Evolutionary conservation across 1,140 invertebrate species (phyloP), one percentile per base, ranked within the genome.

Genomic region (Drosophila mojavensis): DNA sequence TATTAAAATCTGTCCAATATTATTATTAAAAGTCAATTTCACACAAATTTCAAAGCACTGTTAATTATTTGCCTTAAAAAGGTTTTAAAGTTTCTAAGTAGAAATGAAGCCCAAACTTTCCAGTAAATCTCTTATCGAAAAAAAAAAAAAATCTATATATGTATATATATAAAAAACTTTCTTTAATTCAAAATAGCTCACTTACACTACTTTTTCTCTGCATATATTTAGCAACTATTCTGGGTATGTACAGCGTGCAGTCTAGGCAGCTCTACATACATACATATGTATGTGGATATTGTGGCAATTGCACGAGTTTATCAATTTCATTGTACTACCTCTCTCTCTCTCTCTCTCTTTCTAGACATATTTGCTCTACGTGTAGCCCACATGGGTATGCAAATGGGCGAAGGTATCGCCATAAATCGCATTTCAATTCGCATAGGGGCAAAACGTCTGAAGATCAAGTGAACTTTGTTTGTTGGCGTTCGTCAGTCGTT

Each of bases 391-490:
- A 88, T 79, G 79, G 50, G 62, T 73, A 64, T 66, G 72, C 62
- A 81, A 81, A 84, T 74, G 70, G 72, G 74, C 63, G 53, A 69
- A 78, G 67, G 60, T 69, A 69, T 74, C 51, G 65, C 72, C 67
- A 69, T 70, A 64, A 79, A 79, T 80, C 84, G 76, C 60, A 76
- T 88, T 76, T 56, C 82, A 67, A 70, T 85, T 85, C 82, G 82
- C 79, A 86, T 88, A 88, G 79, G 82, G 82, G 82, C 78, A 76
- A 76, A 70, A 81, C 66, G 63, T 62, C 60, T 53, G 73, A 78
- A 79, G 76, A 75, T 79, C 67, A 66, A 71, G 56, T 86, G 66
- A 78, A 83, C 62, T 88, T 76, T 61, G 17, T 55, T 62, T 58
- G 54, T 54, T 62, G 36, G 9, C 17, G 39, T 54, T n/a, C 24